Percentiles rank a stretch among this genome's conserved stretches.
Evolutionary conservation across 2,113 vertebrate genomes (phyloP).

Genomic region (Glaucomys volans): DNA sequence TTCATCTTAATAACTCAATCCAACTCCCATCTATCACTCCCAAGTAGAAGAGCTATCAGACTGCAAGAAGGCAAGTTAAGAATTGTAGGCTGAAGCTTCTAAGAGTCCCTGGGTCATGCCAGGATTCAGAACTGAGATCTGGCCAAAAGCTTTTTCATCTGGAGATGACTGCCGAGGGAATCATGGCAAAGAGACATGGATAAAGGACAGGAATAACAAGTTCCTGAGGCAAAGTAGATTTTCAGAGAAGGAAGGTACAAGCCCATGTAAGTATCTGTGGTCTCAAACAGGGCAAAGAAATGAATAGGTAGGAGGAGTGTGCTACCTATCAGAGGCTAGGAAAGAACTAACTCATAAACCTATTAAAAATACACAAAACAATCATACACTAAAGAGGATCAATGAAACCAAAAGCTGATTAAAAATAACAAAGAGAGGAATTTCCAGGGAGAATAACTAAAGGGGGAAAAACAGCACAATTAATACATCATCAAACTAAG

Average conservation of each 20-base stretch:
- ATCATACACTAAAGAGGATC: not conserved
- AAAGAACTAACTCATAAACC: not conserved
- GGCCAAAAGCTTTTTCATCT: not conserved
- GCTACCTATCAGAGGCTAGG: not conserved
- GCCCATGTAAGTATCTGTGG: not conserved
- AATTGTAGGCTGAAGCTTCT: not conserved
- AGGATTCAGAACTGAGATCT: not conserved
- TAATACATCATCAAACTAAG: not conserved
- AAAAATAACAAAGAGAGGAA: not conserved
- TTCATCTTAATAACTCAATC: not conserved
- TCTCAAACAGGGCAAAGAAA: not conserved
- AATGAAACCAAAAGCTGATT: not conserved
- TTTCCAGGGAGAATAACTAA: not conserved
- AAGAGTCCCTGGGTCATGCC: not conserved
- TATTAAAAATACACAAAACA: slow-evolving; percentile 20
- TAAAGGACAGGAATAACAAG: not conserved
- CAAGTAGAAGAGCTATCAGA: not conserved
- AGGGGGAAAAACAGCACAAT: not conserved
- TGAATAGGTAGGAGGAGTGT: not conserved
- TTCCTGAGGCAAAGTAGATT: not conserved
- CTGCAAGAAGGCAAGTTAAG: not conserved
- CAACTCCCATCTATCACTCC: not conserved
- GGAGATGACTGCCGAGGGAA: not conserved
- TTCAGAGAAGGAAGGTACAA: not conserved
- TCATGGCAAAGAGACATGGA: not conserved